Base-by-base conservation (phyloP, 1,140 invertebrate genomes). In the Drosophila obscura region DNA sequence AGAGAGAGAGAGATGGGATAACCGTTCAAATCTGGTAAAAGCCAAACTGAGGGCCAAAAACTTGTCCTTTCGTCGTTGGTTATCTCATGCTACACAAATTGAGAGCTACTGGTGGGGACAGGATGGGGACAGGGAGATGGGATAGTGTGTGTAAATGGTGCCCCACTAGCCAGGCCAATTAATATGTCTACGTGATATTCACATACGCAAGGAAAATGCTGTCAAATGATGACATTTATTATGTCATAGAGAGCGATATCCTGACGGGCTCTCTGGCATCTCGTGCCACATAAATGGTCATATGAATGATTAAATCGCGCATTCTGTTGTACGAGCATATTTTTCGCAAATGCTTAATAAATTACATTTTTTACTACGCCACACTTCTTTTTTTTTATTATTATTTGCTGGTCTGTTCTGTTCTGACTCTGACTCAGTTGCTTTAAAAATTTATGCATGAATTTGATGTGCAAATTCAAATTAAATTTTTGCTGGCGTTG, bases 381-480 rank as follows among this genome's bases (percentile, higher is more conserved):
- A 56, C 41, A 66, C 43, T 48, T 31, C 16, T 15, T 41, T 24
- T 24, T 57, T 24, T 53, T 39, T 5, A 9, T 46, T 28, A 9
- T 41, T 52, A 11, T 28, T 67, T 48, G 6, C 5, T 52, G 8
- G 9, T 39, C 6, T 53, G 11, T 19, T 26, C 4, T 11, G 4
- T 13, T 26, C 16, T 50, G n/a, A 3, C 5, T 35, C 0, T 15
- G 44, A 46, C 35, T 28, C 22, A 46, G 22, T 26, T 8, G 45
- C 68, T 69, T 88, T 73, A 88, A 87, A 76, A 76, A 87, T 88
- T 67, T 69, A 87, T 82, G 64, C 50, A 73, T 50, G 73, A 87
- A 73, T 87, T 88, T 87, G 69, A 87, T 83, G 83, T 67, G 76
- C 75, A 83, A 87, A 87, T 88, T 88, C 85, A 87, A 87, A 83